Base-by-base conservation (phyloP, 2,113 vertebrate species). In the Corythoichthys intestinalis region DNA sequence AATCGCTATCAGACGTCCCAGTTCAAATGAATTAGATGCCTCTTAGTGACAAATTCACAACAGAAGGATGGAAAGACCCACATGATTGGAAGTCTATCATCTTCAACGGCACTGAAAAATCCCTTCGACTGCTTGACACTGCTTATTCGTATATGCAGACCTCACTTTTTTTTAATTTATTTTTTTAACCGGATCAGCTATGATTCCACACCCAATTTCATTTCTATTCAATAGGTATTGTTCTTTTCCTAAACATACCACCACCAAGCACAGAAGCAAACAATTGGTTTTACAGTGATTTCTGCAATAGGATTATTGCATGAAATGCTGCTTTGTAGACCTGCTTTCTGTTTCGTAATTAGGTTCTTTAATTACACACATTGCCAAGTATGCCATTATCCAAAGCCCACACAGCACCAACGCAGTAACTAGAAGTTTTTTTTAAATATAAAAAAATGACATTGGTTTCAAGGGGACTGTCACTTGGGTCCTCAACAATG, bases 241-340 rank as follows among this genome's bases (percentile, higher is more conserved):
- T 56, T 35, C 41, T 69, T 67, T 67, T 15, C 65, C 53, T 65
- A 46, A 76, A 65, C 66, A 63, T 74, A 28, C 62, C 34, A 1
- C 15, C 6, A 71, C 73, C 17, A 48, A 60, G 76, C 78, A 73
- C 80, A 73, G 64, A 73, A 70, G 71, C 72, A 83, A 85, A 79
- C 57, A 75, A 79, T 76, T 75, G 49, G n/a, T 69, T 79, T 83
- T 68, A 64, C 72, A 80, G 73, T 74, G 64, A 79, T 83, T 87
- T 77, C 53, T 77, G 65, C 47, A 66, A 77, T 61, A 69, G 53
- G 68, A 80, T 82, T 85, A 49, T 49, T 74, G 56, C 59, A 71
- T 63, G 12, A 71, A 70, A 70, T 62, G 35, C 71, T 47, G 41
- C 60, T 76, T 64, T 61, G 3, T 17, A 20, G 59, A 41, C 39